phyloP scores from a whole-genome alignment of 1,140 invertebrate species.

The Bombus breviceps region DNA sequence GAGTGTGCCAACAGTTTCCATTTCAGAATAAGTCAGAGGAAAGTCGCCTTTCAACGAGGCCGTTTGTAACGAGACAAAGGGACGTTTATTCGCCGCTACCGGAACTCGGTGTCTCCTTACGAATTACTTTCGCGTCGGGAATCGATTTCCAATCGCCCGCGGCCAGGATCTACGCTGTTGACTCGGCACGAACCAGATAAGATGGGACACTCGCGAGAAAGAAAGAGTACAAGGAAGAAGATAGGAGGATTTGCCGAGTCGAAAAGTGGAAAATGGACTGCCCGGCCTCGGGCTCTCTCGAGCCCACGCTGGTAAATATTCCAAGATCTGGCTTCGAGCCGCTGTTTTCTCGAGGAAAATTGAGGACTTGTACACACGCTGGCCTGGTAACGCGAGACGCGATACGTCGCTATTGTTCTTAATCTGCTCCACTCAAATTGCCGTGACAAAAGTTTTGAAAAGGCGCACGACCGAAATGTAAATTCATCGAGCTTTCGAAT shows the following conservation, averaged over 20 bases:
- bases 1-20: conserved; percentile 30
- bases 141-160: conserved; percentile 67
- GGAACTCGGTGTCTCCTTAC: conserved; percentile 36
- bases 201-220: conserved; percentile 9
- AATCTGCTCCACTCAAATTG: conserved; percentile 2
- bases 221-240: not conserved
- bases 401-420: conserved; percentile 18
- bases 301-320: conserved; percentile 30
- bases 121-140: conserved; percentile 56
- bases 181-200: conserved; percentile 40
- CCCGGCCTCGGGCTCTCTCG: not conserved
- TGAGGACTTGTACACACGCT: not conserved
- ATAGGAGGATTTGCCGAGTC: conserved; percentile 24
- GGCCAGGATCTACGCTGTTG: conserved; percentile 50
- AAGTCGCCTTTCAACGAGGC: conserved; percentile 20
- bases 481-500: conserved; percentile 4
- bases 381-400: not conserved
- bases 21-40: conserved; percentile 11
- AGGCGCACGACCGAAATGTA: not conserved
- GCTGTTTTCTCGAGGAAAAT: not conserved
- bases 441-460: conserved; percentile 15
- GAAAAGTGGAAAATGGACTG: conserved; percentile 37
- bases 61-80: conserved; percentile 41
- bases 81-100: conserved; percentile 43
- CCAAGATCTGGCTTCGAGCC: not conserved